Evolutionary conservation across 2,888 invertebrate genomes (phyloP).

Genomic region (Mesochorus sp.): DNA sequence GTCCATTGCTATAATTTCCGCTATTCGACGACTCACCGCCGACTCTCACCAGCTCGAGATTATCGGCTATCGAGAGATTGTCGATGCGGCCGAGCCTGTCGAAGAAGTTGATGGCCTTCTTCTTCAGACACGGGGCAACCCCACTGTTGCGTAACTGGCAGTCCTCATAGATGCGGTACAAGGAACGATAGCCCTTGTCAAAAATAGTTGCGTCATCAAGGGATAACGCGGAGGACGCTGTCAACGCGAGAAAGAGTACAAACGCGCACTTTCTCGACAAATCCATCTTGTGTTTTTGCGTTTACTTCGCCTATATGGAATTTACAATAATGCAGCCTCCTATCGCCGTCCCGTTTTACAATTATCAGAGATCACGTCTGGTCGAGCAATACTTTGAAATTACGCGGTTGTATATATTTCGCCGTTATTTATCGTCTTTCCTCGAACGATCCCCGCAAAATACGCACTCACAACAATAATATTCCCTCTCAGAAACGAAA

Average conservation of each 20-base stretch:
- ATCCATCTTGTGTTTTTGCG: slow-evolving; percentile 47
- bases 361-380: not conserved
- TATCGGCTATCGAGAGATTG: slow-evolving; percentile 85
- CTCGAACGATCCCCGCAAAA: not conserved
- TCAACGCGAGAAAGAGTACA: slow-evolving; percentile 55
- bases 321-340: not conserved
- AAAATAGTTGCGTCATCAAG: slow-evolving; percentile 82
- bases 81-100: slow-evolving; percentile 90
- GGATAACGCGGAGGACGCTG: slow-evolving; percentile 46
- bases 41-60: slow-evolving; percentile 86
- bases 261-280: slow-evolving; percentile 61
- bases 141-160: slow-evolving; percentile 87
- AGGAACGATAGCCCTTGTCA: slow-evolving; percentile 85
- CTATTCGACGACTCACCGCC: slow-evolving; percentile 82
- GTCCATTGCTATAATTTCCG: slow-evolving; percentile 81
- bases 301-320: not conserved
- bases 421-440: not conserved
- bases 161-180: slow-evolving; percentile 90
- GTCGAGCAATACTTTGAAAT: not conserved
- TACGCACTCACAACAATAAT: slow-evolving; percentile 44
- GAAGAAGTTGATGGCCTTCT: slow-evolving; percentile 91
- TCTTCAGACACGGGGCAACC: slow-evolving; percentile 89
- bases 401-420: not conserved
- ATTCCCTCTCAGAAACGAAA: slow-evolving; percentile 28
- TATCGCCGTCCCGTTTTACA: not conserved